Percentiles rank a stretch among this genome's conserved stretches.
phyloP scores from a whole-genome alignment of 2,797 vertebrate species.

The Manis crassicaudata region DNA sequence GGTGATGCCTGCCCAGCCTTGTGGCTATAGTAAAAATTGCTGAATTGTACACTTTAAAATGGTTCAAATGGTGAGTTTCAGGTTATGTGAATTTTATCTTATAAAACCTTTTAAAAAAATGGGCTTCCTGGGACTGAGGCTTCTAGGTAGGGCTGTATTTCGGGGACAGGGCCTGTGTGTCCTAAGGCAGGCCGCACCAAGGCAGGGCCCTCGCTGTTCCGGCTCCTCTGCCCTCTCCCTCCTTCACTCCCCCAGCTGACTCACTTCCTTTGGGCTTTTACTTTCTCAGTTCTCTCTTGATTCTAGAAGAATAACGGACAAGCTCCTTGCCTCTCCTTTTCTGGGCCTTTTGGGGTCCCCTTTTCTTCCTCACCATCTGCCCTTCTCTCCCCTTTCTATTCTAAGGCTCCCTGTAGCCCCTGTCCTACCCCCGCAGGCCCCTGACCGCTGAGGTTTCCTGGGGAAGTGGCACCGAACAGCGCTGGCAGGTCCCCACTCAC shows the following conservation, averaged over 20 bases:
- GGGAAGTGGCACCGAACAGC: rapidly evolving
- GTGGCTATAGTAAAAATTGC: background rate
- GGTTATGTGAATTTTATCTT: background rate
- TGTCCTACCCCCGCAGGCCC: background rate
- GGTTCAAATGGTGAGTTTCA: background rate
- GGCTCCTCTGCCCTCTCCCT: background rate
- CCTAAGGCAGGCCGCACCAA: background rate
- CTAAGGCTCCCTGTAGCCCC: background rate
- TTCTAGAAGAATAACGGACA: background rate
- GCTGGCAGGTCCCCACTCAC: conserved; percentile 71
- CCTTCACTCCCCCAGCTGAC: background rate
- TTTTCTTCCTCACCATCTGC: background rate
- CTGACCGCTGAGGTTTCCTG: background rate
- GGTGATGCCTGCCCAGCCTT: background rate
- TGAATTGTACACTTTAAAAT: background rate
- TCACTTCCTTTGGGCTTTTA: background rate
- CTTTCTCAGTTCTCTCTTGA: background rate
- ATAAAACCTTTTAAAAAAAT: background rate
- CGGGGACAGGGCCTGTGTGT: background rate
- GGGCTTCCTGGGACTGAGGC: background rate
- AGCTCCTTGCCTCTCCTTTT: background rate
- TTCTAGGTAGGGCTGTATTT: background rate
- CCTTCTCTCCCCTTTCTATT: background rate
- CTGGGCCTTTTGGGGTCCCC: background rate
- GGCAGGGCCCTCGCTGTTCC: background rate